Evolutionary conservation across 2,888 invertebrate genomes (phyloP).

Genomic region (Eilema depressum): DNA sequence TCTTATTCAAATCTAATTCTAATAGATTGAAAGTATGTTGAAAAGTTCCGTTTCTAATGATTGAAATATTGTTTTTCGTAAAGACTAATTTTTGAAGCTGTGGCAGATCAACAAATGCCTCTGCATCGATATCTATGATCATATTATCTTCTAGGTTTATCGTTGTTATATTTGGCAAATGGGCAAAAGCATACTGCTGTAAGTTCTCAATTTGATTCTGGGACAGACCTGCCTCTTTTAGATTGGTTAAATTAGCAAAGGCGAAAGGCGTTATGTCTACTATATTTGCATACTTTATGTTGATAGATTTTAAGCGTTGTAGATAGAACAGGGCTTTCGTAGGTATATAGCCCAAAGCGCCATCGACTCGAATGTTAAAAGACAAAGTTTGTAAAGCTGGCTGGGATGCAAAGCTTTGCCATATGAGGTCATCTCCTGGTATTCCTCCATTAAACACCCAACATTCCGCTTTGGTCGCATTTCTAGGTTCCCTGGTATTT

Average conservation of each 20-base stretch:
- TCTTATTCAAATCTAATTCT: conserved; percentile 93
- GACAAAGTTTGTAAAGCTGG: conserved; percentile 90
- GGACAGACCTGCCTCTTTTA: conserved; percentile 89
- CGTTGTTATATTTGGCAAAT: conserved; percentile 89
- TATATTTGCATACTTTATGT: conserved; percentile 91
- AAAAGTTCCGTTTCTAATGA: conserved; percentile 94
- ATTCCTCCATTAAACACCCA: conserved; percentile 91
- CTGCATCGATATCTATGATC: conserved; percentile 91
- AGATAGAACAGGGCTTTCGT: conserved; percentile 90
- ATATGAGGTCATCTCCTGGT: conserved; percentile 90
- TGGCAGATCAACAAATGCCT: conserved; percentile 91
- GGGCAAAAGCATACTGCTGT: conserved; percentile 90
- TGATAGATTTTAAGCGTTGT: conserved; percentile 89
- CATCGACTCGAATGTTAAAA: conserved; percentile 90
- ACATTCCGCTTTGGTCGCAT: conserved; percentile 92
- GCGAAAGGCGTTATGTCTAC: conserved; percentile 90
- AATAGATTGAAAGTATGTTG: conserved; percentile 90
- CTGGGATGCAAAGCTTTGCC: conserved; percentile 92
- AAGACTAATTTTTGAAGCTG: conserved; percentile 91
- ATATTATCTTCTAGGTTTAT: conserved; percentile 92
- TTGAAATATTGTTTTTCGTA: conserved; percentile 94
- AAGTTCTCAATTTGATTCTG: conserved; percentile 90
- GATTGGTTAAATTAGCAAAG: conserved; percentile 90
- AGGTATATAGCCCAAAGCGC: conserved; percentile 90
- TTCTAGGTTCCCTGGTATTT: conserved; percentile 81